Conservation (phyloP, 1,140 invertebrate species). For the Heliothis virescens region DNA sequence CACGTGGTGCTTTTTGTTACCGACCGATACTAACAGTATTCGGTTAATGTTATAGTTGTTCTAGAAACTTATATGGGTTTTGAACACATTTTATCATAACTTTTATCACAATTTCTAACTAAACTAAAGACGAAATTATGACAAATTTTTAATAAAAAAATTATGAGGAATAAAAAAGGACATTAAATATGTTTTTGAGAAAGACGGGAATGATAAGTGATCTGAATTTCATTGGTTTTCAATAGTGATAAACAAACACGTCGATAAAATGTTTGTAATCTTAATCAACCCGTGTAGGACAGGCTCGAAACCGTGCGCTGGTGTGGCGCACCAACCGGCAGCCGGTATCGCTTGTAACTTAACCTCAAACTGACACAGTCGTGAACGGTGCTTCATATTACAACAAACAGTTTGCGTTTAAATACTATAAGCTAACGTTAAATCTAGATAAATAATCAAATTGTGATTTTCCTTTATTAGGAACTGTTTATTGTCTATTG, state of each 20-base stretch:
- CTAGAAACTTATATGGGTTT: no score
- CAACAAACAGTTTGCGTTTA: slow-evolving; percentile 72
- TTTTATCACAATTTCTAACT: no score
- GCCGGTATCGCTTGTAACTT: slow-evolving; percentile 83
- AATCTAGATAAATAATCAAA: slow-evolving; percentile 6
- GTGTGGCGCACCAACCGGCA: slow-evolving; percentile 76
- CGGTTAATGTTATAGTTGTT: neutral
- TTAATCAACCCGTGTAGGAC: slow-evolving; percentile 68
- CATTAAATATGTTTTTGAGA: no score
- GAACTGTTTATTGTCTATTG: neutral
- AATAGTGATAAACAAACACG: neutral
- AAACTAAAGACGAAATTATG: no score
- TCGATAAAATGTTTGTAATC: slow-evolving; percentile 39
- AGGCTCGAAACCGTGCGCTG: slow-evolving; percentile 66
- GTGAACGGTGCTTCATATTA: slow-evolving; percentile 81
- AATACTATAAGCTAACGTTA: slow-evolving; percentile 52
- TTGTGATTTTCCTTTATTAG: neutral
- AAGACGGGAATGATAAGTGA: neutral
- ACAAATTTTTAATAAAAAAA: no score
- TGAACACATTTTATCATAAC: no score
- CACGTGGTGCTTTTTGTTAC: slow-evolving; percentile 57
- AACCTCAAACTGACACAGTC: slow-evolving; percentile 85
- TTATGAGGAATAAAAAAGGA: no score
- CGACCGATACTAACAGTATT: neutral
- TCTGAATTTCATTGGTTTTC: neutral